Evolutionary conservation across 2,113 vertebrate species (phyloP).

Genomic region (Aphelocoma coerulescens): DNA sequence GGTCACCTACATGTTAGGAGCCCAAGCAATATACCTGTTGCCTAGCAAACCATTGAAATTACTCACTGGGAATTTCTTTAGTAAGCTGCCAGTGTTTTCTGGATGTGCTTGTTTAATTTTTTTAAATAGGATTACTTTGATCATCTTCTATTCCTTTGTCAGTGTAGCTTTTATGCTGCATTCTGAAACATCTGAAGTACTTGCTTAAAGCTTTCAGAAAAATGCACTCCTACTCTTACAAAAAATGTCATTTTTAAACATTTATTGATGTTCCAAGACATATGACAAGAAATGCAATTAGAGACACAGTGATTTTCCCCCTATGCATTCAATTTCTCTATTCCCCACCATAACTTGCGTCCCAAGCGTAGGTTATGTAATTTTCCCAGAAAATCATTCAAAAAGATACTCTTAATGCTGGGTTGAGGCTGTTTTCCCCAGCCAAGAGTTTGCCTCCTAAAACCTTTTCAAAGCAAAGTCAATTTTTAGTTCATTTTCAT

Average conservation of each 20-base stretch:
- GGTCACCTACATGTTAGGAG: background rate
- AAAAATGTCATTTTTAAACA: background rate
- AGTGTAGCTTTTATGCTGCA: background rate
- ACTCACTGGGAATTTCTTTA: background rate
- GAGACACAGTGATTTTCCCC: background rate
- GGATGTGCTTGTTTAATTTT: background rate
- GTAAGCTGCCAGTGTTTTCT: background rate
- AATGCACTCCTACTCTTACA: background rate
- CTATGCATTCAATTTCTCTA: background rate
- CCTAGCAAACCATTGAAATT: background rate
- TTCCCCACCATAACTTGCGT: background rate
- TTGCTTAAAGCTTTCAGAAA: background rate
- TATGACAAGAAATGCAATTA: background rate
- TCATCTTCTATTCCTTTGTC: background rate
- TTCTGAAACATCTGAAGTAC: background rate
- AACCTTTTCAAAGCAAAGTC: background rate
- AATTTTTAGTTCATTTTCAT: slow-evolving; percentile 20
- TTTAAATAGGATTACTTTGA: background rate
- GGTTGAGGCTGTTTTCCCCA: background rate
- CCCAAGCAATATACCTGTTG: background rate
- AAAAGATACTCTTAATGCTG: background rate
- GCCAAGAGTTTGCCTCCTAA: background rate
- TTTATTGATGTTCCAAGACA: background rate
- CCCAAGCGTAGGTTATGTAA: background rate
- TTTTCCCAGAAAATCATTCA: background rate